Conservation (phyloP, 1,140 invertebrate species). For the Battus philenor region DNA sequence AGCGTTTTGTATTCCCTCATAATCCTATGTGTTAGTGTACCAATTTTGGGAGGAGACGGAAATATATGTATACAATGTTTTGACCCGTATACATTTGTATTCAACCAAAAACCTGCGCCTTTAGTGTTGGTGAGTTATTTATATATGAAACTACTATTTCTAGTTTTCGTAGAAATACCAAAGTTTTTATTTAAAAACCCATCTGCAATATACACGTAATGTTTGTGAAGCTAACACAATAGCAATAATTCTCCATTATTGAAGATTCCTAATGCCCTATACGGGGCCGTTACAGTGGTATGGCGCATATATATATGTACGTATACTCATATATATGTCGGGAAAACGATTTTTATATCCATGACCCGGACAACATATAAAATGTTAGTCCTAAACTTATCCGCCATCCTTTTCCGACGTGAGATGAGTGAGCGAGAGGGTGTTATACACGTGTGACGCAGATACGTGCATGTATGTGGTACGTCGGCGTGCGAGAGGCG, state of each 20-base stretch:
- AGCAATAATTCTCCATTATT: conserved; percentile 64
- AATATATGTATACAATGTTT: too few relatives aligned
- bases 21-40: too few relatives aligned
- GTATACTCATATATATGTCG: conserved; percentile 36
- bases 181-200: too few relatives aligned
- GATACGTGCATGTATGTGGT: conserved; percentile 47
- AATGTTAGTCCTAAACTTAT: conserved; percentile 69
- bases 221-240: conserved; percentile 33
- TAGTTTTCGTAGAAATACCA: too few relatives aligned
- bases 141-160: background rate
- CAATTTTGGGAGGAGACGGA: too few relatives aligned
- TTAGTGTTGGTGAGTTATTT: too few relatives aligned
- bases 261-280: conserved; percentile 59
- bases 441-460: conserved; percentile 51
- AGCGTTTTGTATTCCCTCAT: too few relatives aligned
- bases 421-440: conserved; percentile 39
- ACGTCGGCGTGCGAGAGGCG: conserved; percentile 28
- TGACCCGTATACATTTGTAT: too few relatives aligned
- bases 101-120: too few relatives aligned
- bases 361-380: conserved; percentile 74
- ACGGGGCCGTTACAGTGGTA: conserved; percentile 32
- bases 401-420: conserved; percentile 36
- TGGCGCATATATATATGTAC: conserved; percentile 23
- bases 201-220: conserved; percentile 19
- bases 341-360: conserved; percentile 74